Percentiles rank a stretch among this genome's conserved stretches.
Conservation (phyloP, 2,113 vertebrate species). For the Gavialis gangeticus region DNA sequence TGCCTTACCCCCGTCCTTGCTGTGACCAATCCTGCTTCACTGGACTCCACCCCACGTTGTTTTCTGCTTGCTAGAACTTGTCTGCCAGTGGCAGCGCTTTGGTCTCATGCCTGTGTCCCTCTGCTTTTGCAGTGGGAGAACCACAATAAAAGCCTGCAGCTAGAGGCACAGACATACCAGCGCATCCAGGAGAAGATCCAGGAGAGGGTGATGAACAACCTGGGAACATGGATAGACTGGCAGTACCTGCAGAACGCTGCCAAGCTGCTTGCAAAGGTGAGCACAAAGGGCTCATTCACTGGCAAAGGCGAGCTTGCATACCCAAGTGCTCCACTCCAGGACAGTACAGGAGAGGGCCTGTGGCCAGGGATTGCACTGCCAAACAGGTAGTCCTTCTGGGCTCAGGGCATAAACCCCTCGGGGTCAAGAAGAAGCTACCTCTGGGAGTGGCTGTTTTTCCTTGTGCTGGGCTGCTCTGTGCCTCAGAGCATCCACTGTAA, state of each 20-base stretch:
- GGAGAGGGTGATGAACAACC: slow-evolving; percentile 98
- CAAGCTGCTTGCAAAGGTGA: slow-evolving; percentile 96
- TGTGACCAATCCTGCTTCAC: slow-evolving; percentile 52
- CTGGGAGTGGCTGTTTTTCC: background rate
- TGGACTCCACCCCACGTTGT: slow-evolving; percentile 11
- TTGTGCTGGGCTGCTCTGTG: too few species aligned
- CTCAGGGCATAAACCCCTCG: background rate
- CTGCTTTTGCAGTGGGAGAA: slow-evolving; percentile 92
- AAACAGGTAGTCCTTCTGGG: background rate
- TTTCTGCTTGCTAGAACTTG: slow-evolving; percentile 67
- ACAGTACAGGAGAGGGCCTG: background rate
- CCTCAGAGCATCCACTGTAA: background rate
- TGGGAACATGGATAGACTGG: slow-evolving; percentile 99
- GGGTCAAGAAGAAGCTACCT: background rate
- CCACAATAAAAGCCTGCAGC: slow-evolving; percentile 98
- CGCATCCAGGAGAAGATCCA: slow-evolving; percentile 99
- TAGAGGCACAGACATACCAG: slow-evolving; percentile 98
- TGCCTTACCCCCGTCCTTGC: slow-evolving; percentile 21
- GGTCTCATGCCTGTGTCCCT: slow-evolving; percentile 15
- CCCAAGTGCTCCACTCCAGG: background rate
- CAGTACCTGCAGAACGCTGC: slow-evolving; percentile 99
- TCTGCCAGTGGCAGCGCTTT: background rate
- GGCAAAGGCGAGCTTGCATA: background rate
- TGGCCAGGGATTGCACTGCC: too few species aligned
- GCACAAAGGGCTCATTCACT: background rate